These are phyloP conservation scores for Drosophila kanekoi DNA, from an alignment of 2,888 invertebrate species.

Conservation along the genomic window DNA sequence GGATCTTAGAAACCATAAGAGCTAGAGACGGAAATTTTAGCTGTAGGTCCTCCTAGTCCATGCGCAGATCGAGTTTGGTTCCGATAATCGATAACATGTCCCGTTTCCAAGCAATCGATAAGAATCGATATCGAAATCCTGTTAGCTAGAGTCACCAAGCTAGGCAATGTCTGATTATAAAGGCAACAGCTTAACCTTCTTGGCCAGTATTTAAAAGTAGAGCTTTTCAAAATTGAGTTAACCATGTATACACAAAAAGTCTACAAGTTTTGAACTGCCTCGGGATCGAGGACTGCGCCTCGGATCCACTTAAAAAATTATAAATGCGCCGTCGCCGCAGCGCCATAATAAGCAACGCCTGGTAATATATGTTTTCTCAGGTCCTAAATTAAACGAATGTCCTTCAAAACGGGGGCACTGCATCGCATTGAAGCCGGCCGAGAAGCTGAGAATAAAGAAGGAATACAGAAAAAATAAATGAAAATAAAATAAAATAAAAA, in stretches of 20 bases:
- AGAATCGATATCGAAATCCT: too few species aligned
- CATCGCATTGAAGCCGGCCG: slow-evolving; percentile 32
- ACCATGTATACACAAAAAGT: slow-evolving; percentile 1
- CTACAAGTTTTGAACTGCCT: slow-evolving; percentile 6
- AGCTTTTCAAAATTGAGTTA: background rate
- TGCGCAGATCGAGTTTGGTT: too few species aligned
- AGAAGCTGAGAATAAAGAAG: slow-evolving; percentile 35
- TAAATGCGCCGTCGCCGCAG: slow-evolving; percentile 14
- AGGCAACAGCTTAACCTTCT: too few species aligned
- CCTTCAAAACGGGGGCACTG: slow-evolving; percentile 65
- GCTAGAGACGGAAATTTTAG: too few species aligned
- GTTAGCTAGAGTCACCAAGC: too few species aligned
- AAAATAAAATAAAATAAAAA: slow-evolving; percentile 7
- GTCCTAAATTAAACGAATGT: slow-evolving; percentile 76
- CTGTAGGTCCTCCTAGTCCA: too few species aligned
- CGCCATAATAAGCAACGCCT: slow-evolving; percentile 60
- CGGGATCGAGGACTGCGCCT: background rate
- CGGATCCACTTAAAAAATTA: slow-evolving; percentile 23
- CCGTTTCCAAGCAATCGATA: too few species aligned
- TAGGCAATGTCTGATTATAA: too few species aligned
- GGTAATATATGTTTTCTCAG: slow-evolving; percentile 73
- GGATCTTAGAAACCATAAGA: too few species aligned
- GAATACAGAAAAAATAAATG: slow-evolving; percentile 2
- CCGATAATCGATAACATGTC: too few species aligned
- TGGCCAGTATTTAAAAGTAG: background rate